These are phyloP conservation scores for Microctenopoma stevenorrisi DNA, from an alignment of 2,797 vertebrate genomes.

Conservation along the genomic window DNA sequence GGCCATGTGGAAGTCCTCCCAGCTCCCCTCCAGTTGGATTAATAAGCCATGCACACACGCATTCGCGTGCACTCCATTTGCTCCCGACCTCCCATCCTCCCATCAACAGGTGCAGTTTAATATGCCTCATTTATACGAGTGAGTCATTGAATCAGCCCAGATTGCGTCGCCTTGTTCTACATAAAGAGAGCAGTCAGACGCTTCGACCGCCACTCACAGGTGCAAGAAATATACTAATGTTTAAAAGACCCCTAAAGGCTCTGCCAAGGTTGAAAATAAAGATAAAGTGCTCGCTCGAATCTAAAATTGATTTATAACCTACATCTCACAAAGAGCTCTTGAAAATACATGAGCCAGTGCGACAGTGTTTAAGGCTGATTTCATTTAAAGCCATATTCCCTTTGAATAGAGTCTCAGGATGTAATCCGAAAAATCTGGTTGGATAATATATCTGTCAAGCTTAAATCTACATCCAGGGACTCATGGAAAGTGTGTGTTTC, in stretches of 20 bases:
- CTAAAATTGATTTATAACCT: conserved; percentile 76
- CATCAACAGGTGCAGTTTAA: conserved; percentile 75
- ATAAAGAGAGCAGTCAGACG: conserved; percentile 67
- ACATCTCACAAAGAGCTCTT: conserved; percentile 54
- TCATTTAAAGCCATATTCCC: conserved; percentile 57
- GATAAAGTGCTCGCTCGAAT: conserved; percentile 68
- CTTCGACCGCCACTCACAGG: conserved; percentile 55
- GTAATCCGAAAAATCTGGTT: conserved; percentile 44
- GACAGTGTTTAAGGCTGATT: conserved; percentile 57
- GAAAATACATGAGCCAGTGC: conserved; percentile 64
- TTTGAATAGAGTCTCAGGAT: conserved; percentile 51
- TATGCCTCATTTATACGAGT: conserved; percentile 61
- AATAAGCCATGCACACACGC: conserved; percentile 45
- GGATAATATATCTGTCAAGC: conserved; percentile 43
- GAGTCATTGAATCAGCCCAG: conserved; percentile 50
- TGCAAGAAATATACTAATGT: conserved; percentile 66
- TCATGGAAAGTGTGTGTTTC: conserved; percentile 52
- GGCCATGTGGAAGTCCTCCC: conserved; percentile 71
- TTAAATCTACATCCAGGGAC: conserved; percentile 29
- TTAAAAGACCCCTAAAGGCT: conserved; percentile 70
- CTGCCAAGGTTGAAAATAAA: conserved; percentile 74
- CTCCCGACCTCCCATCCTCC: conserved; percentile 41
- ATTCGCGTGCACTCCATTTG: conserved; percentile 44
- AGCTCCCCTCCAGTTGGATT: conserved; percentile 60
- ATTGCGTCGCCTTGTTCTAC: conserved; percentile 68